A percentile compares a stretch with the other conserved stretches of the same genome.
These are phyloP conservation scores for Lepus americanus DNA, from an alignment of 2,113 vertebrate genomes.

Conservation along the genomic window DNA sequence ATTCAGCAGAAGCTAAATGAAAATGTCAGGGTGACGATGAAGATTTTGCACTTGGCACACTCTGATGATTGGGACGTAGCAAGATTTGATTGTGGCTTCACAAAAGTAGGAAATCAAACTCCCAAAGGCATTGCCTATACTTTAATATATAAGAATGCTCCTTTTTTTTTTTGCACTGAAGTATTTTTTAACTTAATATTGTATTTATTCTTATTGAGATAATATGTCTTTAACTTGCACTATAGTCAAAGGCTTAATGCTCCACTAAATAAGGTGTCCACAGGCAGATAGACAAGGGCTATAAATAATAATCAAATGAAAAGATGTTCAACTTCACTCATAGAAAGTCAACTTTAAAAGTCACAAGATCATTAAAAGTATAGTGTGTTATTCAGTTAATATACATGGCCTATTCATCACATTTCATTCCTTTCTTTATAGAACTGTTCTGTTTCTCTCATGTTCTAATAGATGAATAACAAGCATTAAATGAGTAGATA, in stretches of 20 bases:
- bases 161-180: conserved; percentile 18
- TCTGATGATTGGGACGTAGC: conserved; percentile 58
- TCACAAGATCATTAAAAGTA: neutral
- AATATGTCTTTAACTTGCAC: too few relatives aligned
- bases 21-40: conserved; percentile 65
- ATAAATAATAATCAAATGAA: too few relatives aligned
- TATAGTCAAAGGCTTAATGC: too few relatives aligned
- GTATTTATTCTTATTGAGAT: too few relatives aligned
- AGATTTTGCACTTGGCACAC: conserved; percentile 63
- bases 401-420: neutral
- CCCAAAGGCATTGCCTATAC: conserved; percentile 25
- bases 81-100: conserved; percentile 70
- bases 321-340: too few relatives aligned
- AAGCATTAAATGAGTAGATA: neutral
- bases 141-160: neutral
- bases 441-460: neutral
- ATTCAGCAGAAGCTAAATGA: conserved; percentile 75
- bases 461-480: conserved; percentile 2
- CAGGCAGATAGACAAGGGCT: too few relatives aligned
- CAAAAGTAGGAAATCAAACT: conserved; percentile 43
- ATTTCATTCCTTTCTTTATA: neutral
- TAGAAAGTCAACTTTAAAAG: too few relatives aligned
- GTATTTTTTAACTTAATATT: neutral
- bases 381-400: neutral
- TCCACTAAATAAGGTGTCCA: too few relatives aligned